phyloP scores from a whole-genome alignment of 2,797 vertebrate species.

The Poecilia wingei region DNA sequence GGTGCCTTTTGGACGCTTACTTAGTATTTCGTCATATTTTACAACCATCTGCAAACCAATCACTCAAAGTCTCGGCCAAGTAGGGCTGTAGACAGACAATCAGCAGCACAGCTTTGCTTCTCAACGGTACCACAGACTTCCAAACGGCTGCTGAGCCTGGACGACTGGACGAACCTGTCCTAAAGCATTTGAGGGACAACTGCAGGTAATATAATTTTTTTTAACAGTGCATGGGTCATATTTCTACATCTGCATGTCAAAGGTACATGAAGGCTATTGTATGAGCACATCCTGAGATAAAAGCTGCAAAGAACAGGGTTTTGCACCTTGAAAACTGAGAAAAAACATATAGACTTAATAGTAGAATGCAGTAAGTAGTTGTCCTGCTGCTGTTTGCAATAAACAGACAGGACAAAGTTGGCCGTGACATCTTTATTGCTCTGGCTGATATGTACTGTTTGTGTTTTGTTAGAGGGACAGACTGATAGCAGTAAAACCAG shows the following conservation, averaged over 20 bases:
- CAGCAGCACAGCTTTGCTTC: slow-evolving; percentile 28
- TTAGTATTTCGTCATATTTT: slow-evolving; percentile 67
- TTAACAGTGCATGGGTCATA: neutral
- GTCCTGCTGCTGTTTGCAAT: neutral
- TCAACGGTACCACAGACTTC: slow-evolving; percentile 20
- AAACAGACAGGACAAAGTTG: neutral
- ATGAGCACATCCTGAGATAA: slow-evolving; percentile 7
- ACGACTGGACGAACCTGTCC: slow-evolving; percentile 7
- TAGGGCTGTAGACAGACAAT: slow-evolving; percentile 46
- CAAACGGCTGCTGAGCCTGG: slow-evolving; percentile 17
- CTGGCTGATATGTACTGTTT: neutral
- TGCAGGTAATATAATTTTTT: slow-evolving; percentile 55
- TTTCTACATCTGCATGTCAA: neutral
- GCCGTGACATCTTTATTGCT: neutral
- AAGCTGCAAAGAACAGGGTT: neutral
- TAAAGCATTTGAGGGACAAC: slow-evolving; percentile 18
- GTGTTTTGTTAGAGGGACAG: neutral
- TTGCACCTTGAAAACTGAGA: neutral
- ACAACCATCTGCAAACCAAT: slow-evolving; percentile 65
- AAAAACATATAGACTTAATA: neutral
- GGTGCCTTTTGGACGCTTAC: neutral
- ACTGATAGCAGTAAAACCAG: slow-evolving; percentile 8
- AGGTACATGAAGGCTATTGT: slow-evolving; percentile 22
- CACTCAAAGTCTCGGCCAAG: slow-evolving; percentile 31
- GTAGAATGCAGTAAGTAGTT: neutral